Evolutionary conservation across 2,113 vertebrate species (phyloP).

Genomic region (Phyllopteryx taeniolatus): DNA sequence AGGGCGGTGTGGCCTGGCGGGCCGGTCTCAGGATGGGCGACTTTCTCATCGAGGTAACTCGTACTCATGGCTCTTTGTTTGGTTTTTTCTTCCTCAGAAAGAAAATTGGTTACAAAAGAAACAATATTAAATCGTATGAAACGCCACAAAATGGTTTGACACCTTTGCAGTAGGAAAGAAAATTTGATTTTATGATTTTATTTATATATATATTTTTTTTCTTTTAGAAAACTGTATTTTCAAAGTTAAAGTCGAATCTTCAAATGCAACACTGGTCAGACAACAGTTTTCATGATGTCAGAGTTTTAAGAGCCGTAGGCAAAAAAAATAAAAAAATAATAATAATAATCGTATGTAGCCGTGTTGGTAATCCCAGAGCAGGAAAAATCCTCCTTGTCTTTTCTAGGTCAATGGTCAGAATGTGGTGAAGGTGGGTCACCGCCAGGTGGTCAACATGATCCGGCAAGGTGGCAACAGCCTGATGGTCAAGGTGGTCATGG

Average conservation of each 20-base stretch:
- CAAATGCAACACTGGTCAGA: too few species aligned
- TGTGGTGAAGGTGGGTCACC: constrained; percentile 90
- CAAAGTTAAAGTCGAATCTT: too few species aligned
- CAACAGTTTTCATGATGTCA: too few species aligned
- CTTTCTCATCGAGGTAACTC: constrained; percentile 86
- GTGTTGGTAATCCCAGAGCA: neutral
- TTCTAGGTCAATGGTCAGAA: constrained; percentile 88
- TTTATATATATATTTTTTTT: too few species aligned
- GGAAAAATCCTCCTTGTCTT: neutral
- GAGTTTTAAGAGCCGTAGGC: too few species aligned
- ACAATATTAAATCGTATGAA: too few species aligned
- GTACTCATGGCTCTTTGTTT: neutral
- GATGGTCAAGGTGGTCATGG: constrained; percentile 95
- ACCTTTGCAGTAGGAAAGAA: too few species aligned
- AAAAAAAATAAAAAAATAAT: neutral
- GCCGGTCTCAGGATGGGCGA: constrained; percentile 90
- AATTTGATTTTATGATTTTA: too few species aligned
- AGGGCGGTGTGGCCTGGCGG: constrained; percentile 90
- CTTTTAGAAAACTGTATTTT: too few species aligned
- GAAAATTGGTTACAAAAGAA: too few species aligned
- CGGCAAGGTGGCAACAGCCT: constrained; percentile 90
- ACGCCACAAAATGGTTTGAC: neutral
- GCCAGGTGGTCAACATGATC: constrained; percentile 95
- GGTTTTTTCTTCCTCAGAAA: neutral
- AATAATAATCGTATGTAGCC: neutral